A percentile compares a stretch with the other conserved stretches of the same genome.
phyloP scores from a whole-genome alignment of 1,140 invertebrate genomes.

The Cyclargus thomasi region DNA sequence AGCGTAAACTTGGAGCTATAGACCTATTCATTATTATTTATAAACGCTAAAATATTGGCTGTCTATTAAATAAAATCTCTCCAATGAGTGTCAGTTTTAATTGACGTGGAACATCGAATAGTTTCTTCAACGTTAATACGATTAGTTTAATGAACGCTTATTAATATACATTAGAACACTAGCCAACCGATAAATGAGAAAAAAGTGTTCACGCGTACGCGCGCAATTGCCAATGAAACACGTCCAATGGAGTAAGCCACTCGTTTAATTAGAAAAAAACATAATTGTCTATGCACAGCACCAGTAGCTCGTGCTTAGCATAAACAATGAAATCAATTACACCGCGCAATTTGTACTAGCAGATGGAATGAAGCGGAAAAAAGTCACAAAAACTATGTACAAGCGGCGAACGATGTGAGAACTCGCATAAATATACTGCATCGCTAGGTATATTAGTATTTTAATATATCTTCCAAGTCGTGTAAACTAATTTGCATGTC shows the following conservation, averaged over 20 bases:
- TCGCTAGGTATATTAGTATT: slow-evolving; percentile 16
- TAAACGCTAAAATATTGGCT: slow-evolving; percentile 3
- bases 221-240: slow-evolving; percentile 6
- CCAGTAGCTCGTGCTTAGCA: slow-evolving; percentile 22
- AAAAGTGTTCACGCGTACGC: not conserved
- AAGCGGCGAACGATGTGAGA: slow-evolving; percentile 34
- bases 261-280: slow-evolving; percentile 29
- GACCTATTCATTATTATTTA: not conserved
- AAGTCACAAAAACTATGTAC: slow-evolving; percentile 30
- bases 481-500: not conserved
- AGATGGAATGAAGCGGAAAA: slow-evolving; percentile 18
- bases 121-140: not conserved
- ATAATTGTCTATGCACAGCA: slow-evolving; percentile 33
- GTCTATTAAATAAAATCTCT: slow-evolving; percentile 3
- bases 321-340: slow-evolving; percentile 35
- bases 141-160: slow-evolving; percentile 14
- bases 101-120: not conserved
- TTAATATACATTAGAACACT: slow-evolving; percentile 13
- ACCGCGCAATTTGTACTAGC: slow-evolving; percentile 36
- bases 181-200: slow-evolving; percentile 7
- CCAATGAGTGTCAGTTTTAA: not conserved
- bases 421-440: slow-evolving; percentile 23
- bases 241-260: slow-evolving; percentile 15
- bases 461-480: slow-evolving; percentile 23
- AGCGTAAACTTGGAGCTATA: not conserved